Evolutionary conservation across 2,888 invertebrate species (phyloP), one percentile per base, ranked within the genome.

Genomic region (Ecdyonurus torrentis): DNA sequence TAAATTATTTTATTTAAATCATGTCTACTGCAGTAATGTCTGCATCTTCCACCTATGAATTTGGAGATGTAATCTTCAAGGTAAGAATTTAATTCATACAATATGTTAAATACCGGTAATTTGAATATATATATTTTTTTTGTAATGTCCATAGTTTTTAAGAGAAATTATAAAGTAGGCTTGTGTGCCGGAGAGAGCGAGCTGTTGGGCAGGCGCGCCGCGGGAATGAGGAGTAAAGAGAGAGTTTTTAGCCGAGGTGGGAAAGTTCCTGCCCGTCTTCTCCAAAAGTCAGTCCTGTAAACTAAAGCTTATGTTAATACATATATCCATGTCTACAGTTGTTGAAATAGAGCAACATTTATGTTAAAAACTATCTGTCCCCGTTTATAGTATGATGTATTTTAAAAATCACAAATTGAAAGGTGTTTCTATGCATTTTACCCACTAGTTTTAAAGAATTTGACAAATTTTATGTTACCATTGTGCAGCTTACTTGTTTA

Each of bases 31-130:
- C 85, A 75, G 85, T 86, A 76, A 86, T 86, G 86, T 83, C 83
- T 77, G 73, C 83, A 77, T 81, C 85, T 73, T 81, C 66, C 25
- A 59, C 84, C 79, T 86, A 84, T 78, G 86, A 86, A 72, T 84
- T 86, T 79, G 83, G 83, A 79, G 86, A 86, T 76, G 81, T 83
- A 76, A 78, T 84, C 72, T 80, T 84, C 75, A 85, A 85, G 85
- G 85, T 85, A 82, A 77, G 60, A 69, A 70, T 25, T 69, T 2
- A 22, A 50, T 2, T 61, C n/a, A n/a, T n/a, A n/a, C n/a, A n/a
- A n/a, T n/a, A n/a, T n/a, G n/a, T n/a, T n/a, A 18, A n/a, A 18
- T 25, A 1, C 19, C 20, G 23, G 23, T 53, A 2, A 7, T 0
- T 61, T n/a, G 2, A 2, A 37, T 10, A 37, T 15, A 5, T 37